A percentile compares a stretch with the other conserved stretches of the same genome.
Evolutionary conservation across 2,113 vertebrate species (phyloP).

Genomic region (Cyprinodon variegatus): DNA sequence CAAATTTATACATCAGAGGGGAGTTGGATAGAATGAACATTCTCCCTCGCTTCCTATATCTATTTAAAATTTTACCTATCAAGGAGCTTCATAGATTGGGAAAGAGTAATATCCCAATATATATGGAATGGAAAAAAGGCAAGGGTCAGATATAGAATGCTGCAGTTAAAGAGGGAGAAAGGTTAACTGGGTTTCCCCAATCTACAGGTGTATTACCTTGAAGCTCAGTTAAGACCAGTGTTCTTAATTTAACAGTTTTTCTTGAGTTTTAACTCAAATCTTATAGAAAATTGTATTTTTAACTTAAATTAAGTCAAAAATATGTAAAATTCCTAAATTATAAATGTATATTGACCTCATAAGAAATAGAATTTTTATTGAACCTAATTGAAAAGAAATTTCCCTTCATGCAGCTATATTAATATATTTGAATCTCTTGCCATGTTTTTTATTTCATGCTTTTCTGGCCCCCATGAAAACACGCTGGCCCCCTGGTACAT

Average conservation of each 20-base stretch:
- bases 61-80: neutral
- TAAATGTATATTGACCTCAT: no score
- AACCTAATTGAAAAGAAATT: no score
- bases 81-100: constrained; percentile 2
- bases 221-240: neutral
- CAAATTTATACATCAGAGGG: neutral
- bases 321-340: no score
- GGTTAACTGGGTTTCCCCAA: neutral
- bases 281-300: no score
- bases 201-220: neutral
- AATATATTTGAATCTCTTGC: no score
- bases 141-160: neutral
- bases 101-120: neutral
- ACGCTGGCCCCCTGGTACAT: no score
- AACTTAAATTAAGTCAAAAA: no score
- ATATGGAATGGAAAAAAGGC: neutral
- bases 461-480: no score
- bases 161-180: constrained; percentile 5
- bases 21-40: neutral
- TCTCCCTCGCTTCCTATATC: neutral
- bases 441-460: no score
- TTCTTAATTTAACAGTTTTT: neutral
- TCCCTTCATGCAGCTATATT: no score
- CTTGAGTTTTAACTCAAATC: no score
- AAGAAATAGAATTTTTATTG: no score